Evolutionary conservation across 2,888 invertebrate species (phyloP).

Genomic region (Brenthis daphne): DNA sequence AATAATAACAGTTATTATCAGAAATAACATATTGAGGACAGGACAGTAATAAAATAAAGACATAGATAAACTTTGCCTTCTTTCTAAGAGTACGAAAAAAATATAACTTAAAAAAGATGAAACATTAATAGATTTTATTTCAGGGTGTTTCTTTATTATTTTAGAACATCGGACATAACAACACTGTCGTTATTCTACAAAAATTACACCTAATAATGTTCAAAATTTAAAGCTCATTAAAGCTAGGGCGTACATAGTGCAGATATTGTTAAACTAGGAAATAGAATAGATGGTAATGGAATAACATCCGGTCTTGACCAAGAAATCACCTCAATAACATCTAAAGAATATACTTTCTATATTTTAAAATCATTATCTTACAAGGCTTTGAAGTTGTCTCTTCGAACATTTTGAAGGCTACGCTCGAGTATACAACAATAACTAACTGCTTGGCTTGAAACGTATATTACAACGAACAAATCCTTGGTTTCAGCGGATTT

Average conservation of each 20-base stretch:
- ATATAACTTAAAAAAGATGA: no score
- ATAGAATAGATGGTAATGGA: not conserved
- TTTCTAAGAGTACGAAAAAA: no score
- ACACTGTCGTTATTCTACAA: no score
- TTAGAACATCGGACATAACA: no score
- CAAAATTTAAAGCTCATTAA: no score
- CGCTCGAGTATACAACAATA: constrained; percentile 58
- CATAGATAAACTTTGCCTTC: no score
- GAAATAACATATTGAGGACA: no score
- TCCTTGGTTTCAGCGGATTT: constrained; percentile 58
- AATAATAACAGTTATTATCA: no score
- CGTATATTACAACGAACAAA: constrained; percentile 67
- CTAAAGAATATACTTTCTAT: not conserved
- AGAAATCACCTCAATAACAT: not conserved
- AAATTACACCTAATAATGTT: no score
- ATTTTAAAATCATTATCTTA: not conserved
- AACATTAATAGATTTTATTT: no score
- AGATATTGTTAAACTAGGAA: not conserved
- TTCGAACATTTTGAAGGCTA: constrained; percentile 46
- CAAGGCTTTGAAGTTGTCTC: not conserved
- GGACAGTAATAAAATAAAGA: no score
- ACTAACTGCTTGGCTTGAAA: constrained; percentile 68
- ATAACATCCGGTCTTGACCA: not conserved
- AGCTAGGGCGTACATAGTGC: not conserved
- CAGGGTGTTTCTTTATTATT: no score